These are phyloP conservation scores for Anser cygnoides DNA, from an alignment of 2,113 vertebrate genomes.

Conservation along the genomic window DNA sequence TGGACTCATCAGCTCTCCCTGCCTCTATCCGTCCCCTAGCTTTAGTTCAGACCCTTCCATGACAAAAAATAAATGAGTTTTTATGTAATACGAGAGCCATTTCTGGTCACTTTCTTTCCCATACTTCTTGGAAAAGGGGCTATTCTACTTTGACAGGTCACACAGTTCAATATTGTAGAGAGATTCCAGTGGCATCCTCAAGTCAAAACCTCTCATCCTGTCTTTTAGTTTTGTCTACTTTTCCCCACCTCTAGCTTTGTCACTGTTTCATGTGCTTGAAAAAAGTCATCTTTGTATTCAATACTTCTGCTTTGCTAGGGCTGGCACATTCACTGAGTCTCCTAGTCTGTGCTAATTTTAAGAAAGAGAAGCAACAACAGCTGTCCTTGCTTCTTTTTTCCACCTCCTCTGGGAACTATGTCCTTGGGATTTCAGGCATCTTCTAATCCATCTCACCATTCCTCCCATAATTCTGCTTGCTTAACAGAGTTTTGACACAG, in stretches of 20 bases:
- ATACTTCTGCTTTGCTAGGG: background rate
- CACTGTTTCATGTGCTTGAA: background rate
- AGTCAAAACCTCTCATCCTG: background rate
- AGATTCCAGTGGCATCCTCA: background rate
- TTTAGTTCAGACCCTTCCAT: background rate
- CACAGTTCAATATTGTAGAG: background rate
- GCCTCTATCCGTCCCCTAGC: background rate
- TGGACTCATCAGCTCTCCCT: background rate
- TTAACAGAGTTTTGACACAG: background rate
- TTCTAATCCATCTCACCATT: background rate
- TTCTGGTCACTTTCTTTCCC: background rate
- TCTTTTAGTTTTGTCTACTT: background rate
- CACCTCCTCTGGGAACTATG: background rate
- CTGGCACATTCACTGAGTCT: background rate
- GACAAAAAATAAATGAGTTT: background rate
- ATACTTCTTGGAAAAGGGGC: background rate
- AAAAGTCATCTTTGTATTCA: background rate
- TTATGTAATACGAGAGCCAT: background rate
- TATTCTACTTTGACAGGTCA: background rate
- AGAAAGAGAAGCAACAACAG: background rate
- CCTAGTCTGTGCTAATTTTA: background rate
- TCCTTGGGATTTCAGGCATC: background rate
- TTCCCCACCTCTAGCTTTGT: background rate
- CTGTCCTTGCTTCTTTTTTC: background rate
- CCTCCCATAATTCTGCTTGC: background rate